Evolutionary conservation across 2,113 vertebrate genomes (phyloP).

Genomic region (Colius striatus): DNA sequence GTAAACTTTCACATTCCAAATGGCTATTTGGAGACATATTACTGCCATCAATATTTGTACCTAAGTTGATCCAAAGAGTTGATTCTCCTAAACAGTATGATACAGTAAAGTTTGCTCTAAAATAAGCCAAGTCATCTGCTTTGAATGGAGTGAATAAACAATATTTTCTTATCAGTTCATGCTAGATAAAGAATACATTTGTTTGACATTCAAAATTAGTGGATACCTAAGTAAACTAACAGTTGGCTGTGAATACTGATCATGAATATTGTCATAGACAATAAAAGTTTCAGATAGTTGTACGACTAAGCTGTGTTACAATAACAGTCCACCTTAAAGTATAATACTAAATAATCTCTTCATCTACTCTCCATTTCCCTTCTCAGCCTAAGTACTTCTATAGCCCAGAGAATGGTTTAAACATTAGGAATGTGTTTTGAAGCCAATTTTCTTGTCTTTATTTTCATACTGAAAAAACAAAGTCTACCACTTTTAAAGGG

Average conservation of each 20-base stretch:
- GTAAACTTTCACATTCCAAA: neutral
- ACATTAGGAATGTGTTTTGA: conserved; percentile 17
- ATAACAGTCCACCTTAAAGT: neutral
- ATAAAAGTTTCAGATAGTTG: neutral
- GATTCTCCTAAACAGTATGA: neutral
- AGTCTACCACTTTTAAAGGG: neutral
- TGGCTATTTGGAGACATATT: neutral
- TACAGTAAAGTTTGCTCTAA: neutral
- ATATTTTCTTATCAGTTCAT: neutral
- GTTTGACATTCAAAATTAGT: neutral
- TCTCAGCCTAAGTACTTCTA: neutral
- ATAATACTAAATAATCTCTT: neutral
- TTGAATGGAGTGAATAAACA: neutral
- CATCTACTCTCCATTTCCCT: neutral
- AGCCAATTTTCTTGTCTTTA: conserved; percentile 5
- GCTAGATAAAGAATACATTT: neutral
- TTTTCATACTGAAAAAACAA: neutral
- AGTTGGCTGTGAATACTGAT: neutral
- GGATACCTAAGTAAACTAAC: neutral
- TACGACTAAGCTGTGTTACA: neutral
- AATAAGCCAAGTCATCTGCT: neutral
- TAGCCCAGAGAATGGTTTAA: conserved; percentile 7
- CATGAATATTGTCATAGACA: neutral
- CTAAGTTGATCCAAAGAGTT: neutral
- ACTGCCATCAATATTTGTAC: neutral